A percentile compares a stretch with the other conserved stretches of the same genome.
Conservation (phyloP, 2,113 vertebrate species). For the Morone chrysops region DNA sequence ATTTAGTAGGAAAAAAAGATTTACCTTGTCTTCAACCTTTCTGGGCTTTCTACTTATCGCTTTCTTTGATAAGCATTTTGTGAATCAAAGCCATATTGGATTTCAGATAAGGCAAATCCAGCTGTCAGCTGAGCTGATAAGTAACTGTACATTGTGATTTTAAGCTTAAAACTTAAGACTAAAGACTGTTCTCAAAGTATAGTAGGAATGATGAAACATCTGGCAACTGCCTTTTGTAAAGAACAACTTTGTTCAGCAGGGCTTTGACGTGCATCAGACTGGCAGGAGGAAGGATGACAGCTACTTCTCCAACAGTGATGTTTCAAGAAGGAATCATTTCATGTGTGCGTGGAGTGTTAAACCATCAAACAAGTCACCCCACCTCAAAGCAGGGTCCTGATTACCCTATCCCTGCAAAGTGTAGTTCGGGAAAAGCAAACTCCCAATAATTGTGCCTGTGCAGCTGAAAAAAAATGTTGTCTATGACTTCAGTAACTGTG, state of each 20-base stretch:
- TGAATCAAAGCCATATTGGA: constrained; percentile 42
- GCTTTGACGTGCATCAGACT: constrained; percentile 9
- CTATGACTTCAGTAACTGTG: background rate
- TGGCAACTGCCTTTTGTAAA: constrained; percentile 38
- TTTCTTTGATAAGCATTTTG: constrained; percentile 40
- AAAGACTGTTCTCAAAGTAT: constrained; percentile 11
- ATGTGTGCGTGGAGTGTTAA: constrained; percentile 16
- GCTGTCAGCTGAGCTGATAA: constrained; percentile 39
- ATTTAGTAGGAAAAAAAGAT: constrained; percentile 22
- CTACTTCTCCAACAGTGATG: constrained; percentile 5
- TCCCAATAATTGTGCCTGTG: too few species aligned
- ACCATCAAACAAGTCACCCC: constrained; percentile 12
- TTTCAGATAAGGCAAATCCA: constrained; percentile 39
- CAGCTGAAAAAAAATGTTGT: background rate
- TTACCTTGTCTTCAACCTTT: constrained; percentile 23
- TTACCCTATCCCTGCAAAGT: background rate
- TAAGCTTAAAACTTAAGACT: constrained; percentile 47
- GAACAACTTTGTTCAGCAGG: constrained; percentile 23
- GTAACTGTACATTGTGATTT: constrained; percentile 32
- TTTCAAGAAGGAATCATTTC: constrained; percentile 30
- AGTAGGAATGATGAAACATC: constrained; percentile 57
- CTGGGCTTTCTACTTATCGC: constrained; percentile 17
- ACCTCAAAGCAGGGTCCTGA: background rate
- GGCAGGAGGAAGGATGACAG: constrained; percentile 30
- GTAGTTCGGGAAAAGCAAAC: background rate